Evolutionary conservation across 2,888 invertebrate genomes (phyloP).

Genomic region (Lasioglossum morio): DNA sequence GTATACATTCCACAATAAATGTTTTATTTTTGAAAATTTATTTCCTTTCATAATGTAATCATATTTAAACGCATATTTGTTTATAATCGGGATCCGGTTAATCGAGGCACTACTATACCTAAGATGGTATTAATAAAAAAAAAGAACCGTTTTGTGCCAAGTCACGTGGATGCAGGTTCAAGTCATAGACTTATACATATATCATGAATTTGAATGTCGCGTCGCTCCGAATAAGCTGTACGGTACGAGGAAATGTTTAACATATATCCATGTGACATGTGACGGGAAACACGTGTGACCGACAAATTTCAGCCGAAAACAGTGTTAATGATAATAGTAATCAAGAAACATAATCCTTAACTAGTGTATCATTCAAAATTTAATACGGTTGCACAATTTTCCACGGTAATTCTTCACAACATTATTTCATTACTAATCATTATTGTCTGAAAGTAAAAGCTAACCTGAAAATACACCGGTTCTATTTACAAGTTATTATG

Average conservation of each 20-base stretch:
- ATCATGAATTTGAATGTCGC: not conserved
- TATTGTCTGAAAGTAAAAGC: not conserved
- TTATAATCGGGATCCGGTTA: no score
- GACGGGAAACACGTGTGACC: constrained; percentile 22
- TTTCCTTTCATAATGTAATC: no score
- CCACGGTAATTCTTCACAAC: constrained; percentile 22
- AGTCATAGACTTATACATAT: no score
- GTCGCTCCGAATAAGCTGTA: not conserved
- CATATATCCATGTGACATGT: not conserved
- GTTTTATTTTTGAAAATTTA: no score
- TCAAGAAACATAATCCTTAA: not conserved
- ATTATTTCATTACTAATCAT: not conserved
- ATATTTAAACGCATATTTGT: no score
- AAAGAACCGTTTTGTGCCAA: no score
- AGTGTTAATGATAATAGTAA: constrained; percentile 1
- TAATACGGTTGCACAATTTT: not conserved
- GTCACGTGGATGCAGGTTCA: no score
- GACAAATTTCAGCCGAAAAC: constrained; percentile 16
- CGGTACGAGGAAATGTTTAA: not conserved
- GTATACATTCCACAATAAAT: no score
- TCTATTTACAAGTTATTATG: not conserved
- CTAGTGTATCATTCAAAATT: not conserved
- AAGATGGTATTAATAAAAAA: no score
- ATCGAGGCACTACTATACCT: no score
- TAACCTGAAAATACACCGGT: constrained; percentile 41